Evolutionary conservation across 2,888 invertebrate species (phyloP).

Genomic region (Lathronympha strigana): DNA sequence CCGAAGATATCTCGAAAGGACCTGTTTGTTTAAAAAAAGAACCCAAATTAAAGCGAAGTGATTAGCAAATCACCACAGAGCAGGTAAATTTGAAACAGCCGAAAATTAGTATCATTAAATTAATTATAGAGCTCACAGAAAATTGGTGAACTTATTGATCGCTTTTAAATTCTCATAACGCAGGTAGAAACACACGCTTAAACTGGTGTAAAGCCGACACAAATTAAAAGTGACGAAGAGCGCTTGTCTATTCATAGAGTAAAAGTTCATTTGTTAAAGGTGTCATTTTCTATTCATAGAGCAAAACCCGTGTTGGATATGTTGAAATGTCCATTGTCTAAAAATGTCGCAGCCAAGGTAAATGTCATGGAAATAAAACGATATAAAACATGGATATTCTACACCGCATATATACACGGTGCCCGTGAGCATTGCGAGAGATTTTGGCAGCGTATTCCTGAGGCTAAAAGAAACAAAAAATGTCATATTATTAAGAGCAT

Average conservation of each 20-base stretch:
- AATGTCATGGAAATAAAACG: slow-evolving; percentile 15
- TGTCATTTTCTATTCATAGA: slow-evolving; percentile 30
- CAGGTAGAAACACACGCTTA: slow-evolving; percentile 25
- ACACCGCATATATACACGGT: neutral
- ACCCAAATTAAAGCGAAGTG: slow-evolving; percentile 47
- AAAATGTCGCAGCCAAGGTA: slow-evolving; percentile 25
- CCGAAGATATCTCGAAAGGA: slow-evolving; percentile 46
- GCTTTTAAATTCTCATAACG: slow-evolving; percentile 33
- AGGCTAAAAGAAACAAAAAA: no score
- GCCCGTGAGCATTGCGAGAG: no score
- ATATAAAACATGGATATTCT: no score
- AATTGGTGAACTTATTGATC: slow-evolving; percentile 40
- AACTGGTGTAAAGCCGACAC: slow-evolving; percentile 3
- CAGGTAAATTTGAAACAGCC: slow-evolving; percentile 73
- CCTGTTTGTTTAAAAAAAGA: slow-evolving; percentile 32
- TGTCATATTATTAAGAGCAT: no score
- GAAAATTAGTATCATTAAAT: slow-evolving; percentile 74
- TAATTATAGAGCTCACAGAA: slow-evolving; percentile 71
- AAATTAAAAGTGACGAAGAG: slow-evolving; percentile 21
- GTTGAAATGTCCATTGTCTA: slow-evolving; percentile 24
- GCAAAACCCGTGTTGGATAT: slow-evolving; percentile 4
- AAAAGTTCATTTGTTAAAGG: slow-evolving; percentile 29
- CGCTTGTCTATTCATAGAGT: slow-evolving; percentile 12
- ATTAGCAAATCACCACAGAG: slow-evolving; percentile 70
- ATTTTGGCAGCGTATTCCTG: no score